These are phyloP conservation scores for Gonatopus flavifemur DNA, from an alignment of 1,140 invertebrate species.

Conservation along the genomic window DNA sequence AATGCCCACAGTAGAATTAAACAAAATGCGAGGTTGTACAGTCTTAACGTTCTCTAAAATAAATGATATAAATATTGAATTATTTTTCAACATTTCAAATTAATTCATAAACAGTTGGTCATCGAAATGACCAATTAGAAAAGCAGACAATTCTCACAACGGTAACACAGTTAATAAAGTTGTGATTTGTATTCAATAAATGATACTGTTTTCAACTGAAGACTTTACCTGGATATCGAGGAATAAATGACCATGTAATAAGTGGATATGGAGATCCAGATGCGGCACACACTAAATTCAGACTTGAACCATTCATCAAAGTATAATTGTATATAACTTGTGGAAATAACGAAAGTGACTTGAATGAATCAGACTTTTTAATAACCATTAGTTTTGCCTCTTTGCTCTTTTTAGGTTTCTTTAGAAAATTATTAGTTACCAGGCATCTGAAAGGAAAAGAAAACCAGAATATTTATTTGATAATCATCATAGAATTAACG, in stretches of 20 bases:
- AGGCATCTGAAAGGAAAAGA: constrained; percentile 47
- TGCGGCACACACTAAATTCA: constrained; percentile 61
- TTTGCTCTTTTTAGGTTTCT: constrained; percentile 57
- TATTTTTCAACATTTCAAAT: too few species aligned
- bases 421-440: constrained; percentile 54
- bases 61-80: background rate
- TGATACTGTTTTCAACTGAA: background rate
- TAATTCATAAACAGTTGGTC: too few species aligned
- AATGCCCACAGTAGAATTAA: constrained; percentile 50
- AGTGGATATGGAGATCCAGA: constrained; percentile 60
- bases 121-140: too few species aligned
- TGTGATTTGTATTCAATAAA: background rate
- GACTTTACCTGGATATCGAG: constrained; percentile 42
- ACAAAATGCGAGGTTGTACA: constrained; percentile 40
- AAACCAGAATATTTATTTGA: background rate
- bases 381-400: constrained; percentile 56
- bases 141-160: too few species aligned
- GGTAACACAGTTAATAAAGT: too few species aligned
- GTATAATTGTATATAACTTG: constrained; percentile 46
- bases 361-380: constrained; percentile 25
- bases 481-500: too few species aligned
- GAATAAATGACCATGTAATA: constrained; percentile 61
- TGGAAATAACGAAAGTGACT: constrained; percentile 37
- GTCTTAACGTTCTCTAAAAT: constrained; percentile 27
- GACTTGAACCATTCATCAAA: constrained; percentile 46